Percentiles rank a stretch among this genome's conserved stretches.
Conservation (phyloP, 2,113 vertebrate species). For the Phoxinus phoxinus region DNA sequence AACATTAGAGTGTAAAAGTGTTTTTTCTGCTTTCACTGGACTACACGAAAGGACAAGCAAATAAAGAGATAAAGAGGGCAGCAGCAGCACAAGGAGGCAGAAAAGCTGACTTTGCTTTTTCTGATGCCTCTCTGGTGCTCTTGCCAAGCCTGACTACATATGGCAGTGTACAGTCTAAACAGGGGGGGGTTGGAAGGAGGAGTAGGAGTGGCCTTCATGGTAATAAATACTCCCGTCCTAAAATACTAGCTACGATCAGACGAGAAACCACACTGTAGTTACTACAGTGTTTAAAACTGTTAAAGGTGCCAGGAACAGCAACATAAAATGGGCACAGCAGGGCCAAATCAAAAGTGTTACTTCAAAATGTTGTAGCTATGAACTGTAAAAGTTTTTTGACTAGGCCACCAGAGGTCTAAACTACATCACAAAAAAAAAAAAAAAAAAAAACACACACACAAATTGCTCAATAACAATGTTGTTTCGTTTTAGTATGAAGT, state of each 20-base stretch:
- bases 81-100: constrained; percentile 24
- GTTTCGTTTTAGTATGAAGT: background rate
- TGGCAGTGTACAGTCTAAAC: constrained; percentile 36
- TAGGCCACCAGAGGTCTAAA: background rate
- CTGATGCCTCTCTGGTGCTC: background rate
- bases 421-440: background rate
- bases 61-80: background rate
- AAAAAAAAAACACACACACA: background rate
- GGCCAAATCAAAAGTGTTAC: background rate
- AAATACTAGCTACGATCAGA: constrained; percentile 3
- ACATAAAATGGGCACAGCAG: background rate
- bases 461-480: background rate
- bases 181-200: no score
- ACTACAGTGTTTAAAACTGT: background rate
- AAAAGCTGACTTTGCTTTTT: constrained; percentile 19
- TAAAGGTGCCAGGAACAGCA: background rate
- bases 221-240: constrained; percentile 29
- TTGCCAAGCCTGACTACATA: constrained; percentile 46
- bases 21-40: background rate
- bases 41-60: background rate
- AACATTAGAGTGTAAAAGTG: background rate
- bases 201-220: background rate
- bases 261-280: background rate
- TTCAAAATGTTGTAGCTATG: background rate
- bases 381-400: background rate